Evolutionary conservation across 1,140 invertebrate species (phyloP).

Genomic region (Aphaenogaster floridana): DNA sequence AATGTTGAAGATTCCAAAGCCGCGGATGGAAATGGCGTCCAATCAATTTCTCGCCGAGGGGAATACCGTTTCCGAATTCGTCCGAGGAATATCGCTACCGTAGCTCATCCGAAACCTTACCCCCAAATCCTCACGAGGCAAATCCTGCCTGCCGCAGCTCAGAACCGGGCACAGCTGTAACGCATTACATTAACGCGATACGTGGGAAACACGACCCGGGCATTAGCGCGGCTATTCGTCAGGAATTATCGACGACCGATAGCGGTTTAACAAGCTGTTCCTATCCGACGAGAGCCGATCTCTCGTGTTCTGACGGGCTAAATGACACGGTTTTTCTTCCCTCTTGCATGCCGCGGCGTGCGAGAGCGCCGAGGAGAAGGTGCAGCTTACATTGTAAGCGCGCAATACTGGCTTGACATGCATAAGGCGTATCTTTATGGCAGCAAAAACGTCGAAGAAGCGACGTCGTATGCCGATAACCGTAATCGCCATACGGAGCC

Average conservation of each 20-base stretch:
- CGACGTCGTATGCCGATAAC: constrained; percentile 44
- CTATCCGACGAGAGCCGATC: constrained; percentile 9
- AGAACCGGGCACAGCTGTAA: constrained; percentile 64
- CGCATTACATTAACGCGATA: constrained; percentile 31
- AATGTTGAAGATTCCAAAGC: neutral
- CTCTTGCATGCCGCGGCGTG: neutral
- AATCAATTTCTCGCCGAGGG: neutral
- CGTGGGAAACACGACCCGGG: constrained; percentile 32
- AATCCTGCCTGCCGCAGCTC: neutral
- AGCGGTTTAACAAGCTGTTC: constrained; percentile 65
- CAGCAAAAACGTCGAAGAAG: constrained; percentile 31
- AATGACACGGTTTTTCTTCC: constrained; percentile 42
- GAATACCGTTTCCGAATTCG: neutral
- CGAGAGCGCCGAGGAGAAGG: neutral
- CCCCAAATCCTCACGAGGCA: neutral
- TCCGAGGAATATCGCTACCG: neutral
- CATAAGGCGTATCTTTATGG: constrained; percentile 46
- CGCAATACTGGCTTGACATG: neutral
- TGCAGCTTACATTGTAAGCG: constrained; percentile 34
- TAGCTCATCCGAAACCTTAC: neutral
- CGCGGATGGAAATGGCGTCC: neutral
- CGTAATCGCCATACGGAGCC: neutral
- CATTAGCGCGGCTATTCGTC: constrained; percentile 61
- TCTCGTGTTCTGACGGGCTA: constrained; percentile 2
- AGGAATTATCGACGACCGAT: constrained; percentile 67